phyloP scores from a whole-genome alignment of 2,888 invertebrate species.

The Habroteleia sp. region DNA sequence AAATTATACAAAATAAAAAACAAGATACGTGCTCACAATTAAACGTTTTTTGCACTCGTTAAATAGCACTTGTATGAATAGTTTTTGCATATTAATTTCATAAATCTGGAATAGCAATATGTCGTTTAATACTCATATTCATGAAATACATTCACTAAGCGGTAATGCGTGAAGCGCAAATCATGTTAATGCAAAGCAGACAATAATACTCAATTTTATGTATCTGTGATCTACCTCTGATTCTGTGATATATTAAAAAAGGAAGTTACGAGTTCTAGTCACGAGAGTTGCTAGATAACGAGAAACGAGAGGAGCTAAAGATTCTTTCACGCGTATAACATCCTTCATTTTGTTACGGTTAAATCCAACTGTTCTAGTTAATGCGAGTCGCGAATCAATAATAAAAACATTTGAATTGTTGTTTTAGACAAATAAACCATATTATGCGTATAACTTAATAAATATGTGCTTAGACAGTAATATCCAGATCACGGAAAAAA shows the following conservation, averaged over 20 bases:
- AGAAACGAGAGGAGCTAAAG: constrained; percentile 39
- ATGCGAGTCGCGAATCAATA: constrained; percentile 18
- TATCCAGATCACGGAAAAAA: too few relatives aligned
- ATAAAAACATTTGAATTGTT: constrained; percentile 20
- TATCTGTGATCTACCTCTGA: constrained; percentile 44
- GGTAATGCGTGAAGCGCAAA: constrained; percentile 17
- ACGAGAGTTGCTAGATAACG: constrained; percentile 42
- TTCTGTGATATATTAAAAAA: constrained; percentile 31
- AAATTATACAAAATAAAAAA: too few relatives aligned
- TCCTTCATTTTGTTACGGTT: constrained; percentile 58
- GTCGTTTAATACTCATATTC: too few relatives aligned
- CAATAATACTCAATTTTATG: constrained; percentile 23
- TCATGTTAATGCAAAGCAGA: constrained; percentile 35
- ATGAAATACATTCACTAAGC: constrained; percentile 1
- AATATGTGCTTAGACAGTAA: constrained; percentile 9
- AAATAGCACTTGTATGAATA: constrained; percentile 1
- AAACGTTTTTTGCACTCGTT: neutral
- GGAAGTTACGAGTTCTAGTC: constrained; percentile 42
- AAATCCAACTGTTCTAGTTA: constrained; percentile 56
- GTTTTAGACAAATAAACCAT: constrained; percentile 16
- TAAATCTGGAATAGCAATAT: too few relatives aligned
- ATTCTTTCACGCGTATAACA: constrained; percentile 55
- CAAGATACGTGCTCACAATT: too few relatives aligned
- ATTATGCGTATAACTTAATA: constrained; percentile 3
- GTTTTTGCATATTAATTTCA: too few relatives aligned